Evolutionary conservation across 2,888 invertebrate genomes (phyloP), one percentile per base, ranked within the genome.

Genomic region (Pseudococcus jackbeardsleyi): DNA sequence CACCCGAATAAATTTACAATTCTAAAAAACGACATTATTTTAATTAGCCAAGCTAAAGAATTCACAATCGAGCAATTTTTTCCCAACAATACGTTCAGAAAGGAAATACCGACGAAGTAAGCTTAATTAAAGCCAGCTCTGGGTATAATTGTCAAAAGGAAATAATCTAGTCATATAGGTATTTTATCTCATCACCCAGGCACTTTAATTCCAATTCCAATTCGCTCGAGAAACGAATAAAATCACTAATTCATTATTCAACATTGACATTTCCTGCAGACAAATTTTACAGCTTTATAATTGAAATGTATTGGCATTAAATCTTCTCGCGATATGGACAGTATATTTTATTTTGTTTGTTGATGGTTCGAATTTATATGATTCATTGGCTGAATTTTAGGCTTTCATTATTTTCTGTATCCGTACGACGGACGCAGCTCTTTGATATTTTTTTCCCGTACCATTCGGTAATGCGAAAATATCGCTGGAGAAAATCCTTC

Each of bases 281-380:
- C 79, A 82, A 72, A 82, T 82, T 82, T 82, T 82, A 82, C 79
- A 82, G 79, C 79, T 82, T 82, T 82, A 82, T 82, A 82, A 82
- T 82, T 82, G 79, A 82, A 82, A 82, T 82, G 79, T 82, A 82
- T 82, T 82, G 79, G 79, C 79, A 33, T 82, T 82, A 82, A 82
- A 82, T 82, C 79, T 82, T 82, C 46, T 19, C 79, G 79, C 79
- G 33, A 46, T 82, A 19, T 82, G 79, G 46, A 82, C 79, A 19
- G 46, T 82, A 82, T 82, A 82, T 82, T 82, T 82, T 82, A 82
- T 82, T 82, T 33, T 82, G 46, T 82, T 82, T 82, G 79, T 82
- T 82, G 79, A 82, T 82, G 79, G 79, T 82, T 82, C 46, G 46
- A 82, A 82, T 82, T 82, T 82, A 82, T 82, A 82, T 82, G 79